phyloP scores from a whole-genome alignment of 2,797 vertebrate genomes.

The Phataginus tetradactyla region DNA sequence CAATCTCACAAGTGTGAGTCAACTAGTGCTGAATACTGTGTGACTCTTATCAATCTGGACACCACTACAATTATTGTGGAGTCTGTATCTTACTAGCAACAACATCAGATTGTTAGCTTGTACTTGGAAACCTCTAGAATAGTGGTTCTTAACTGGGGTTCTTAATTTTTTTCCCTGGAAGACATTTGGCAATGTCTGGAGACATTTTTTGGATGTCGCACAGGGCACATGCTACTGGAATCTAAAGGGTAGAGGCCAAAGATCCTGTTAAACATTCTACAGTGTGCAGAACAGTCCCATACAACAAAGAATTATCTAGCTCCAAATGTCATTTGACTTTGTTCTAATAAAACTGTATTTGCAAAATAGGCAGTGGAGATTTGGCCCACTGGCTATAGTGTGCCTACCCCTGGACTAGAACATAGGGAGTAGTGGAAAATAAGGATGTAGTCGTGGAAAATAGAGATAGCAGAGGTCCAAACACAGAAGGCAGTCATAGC shows the following conservation, averaged over 20 bases:
- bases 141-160: neutral
- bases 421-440: neutral
- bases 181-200: slow-evolving; percentile 10
- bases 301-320: neutral
- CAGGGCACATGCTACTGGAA: neutral
- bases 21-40: neutral
- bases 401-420: slow-evolving; percentile 1
- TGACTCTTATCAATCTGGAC: slow-evolving; percentile 32
- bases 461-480: neutral
- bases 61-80: neutral
- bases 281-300: neutral
- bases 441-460: neutral
- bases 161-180: neutral
- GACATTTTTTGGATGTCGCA: slow-evolving; percentile 42
- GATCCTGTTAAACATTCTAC: slow-evolving; percentile 10
- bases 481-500: neutral
- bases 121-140: slow-evolving; percentile 42
- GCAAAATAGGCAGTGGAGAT: neutral
- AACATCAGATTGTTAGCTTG: neutral
- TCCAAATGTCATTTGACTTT: neutral
- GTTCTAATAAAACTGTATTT: slow-evolving; percentile 46
- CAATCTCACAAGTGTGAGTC: slow-evolving; percentile 35
- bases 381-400: neutral
- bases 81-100: slow-evolving; percentile 38
- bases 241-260: neutral